Base-by-base conservation (phyloP, 2,888 invertebrate species). In the Malthinus flaveolus region DNA sequence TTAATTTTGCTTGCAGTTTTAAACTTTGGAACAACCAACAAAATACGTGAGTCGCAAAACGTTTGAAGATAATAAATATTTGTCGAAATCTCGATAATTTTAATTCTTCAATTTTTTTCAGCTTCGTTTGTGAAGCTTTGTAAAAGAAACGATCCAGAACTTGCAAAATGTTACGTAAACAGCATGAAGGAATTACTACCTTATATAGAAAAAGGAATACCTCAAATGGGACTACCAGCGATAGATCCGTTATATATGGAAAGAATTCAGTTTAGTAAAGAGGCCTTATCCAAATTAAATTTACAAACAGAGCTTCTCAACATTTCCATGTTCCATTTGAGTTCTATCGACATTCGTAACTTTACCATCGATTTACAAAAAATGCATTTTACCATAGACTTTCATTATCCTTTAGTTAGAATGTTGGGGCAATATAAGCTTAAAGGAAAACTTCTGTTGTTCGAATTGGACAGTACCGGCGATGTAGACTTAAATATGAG, bases 201-300 rank as follows among this genome's bases (percentile, higher is more conserved):
- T 0, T 67, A 63, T 55, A 57, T 76, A 13, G 5, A 23, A 42
- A 73, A 71, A 61, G 77, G 76, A 3, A 67, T 76, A 32, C 75
- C 75, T 3, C 73, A 74, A 56, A 59, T 78, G 62, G 68, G 68
- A 46, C 49, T 78, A 3, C 71, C 73, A 2, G 45, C 71, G 5
- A 61, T 76, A 10, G 75, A 77, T 4, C 75, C 75, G 32, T 62
- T 73, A 48, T 46, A 63, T 31, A 51, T 72, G 49, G 65, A 70
- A 11, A 50, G 72, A 67, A 54, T 74, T 11, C 60, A 59, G 9
- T 42, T 42, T 23, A 23, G 23, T 1, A 12, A 11, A 2, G 4
- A 11, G 7, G n/a, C 13, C 7, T 6, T 6, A 8, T 1, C 15
- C 1, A 42, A 42, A 15, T n/a, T 9, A n/a, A 1, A 1, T 10